Conservation (phyloP, 2,113 vertebrate genomes). For the Camelus dromedarius region DNA sequence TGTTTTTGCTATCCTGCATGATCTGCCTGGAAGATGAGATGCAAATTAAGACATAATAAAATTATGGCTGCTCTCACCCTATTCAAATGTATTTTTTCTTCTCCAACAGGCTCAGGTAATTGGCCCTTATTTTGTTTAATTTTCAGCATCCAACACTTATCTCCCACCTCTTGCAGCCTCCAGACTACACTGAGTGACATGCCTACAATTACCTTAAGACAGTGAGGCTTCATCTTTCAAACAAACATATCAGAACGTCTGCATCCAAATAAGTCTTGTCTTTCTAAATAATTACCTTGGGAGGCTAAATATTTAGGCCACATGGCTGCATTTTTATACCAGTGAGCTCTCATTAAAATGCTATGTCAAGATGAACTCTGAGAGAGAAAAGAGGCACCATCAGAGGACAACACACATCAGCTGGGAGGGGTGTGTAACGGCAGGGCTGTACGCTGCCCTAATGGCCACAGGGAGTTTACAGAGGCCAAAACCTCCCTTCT, state of each 20-base stretch:
- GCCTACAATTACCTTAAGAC: neutral
- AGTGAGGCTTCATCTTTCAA: neutral
- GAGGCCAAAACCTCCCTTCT: neutral
- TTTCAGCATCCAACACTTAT: neutral
- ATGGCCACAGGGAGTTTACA: neutral
- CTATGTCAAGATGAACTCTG: neutral
- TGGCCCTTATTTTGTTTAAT: constrained; percentile 12
- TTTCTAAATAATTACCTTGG: constrained; percentile 52
- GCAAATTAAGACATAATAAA: constrained; percentile 78
- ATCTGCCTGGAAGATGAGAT: constrained; percentile 68
- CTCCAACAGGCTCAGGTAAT: constrained; percentile 49
- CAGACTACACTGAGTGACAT: neutral
- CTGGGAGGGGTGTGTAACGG: neutral
- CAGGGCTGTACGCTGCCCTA: no score
- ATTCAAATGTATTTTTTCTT: constrained; percentile 67
- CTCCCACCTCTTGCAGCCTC: neutral
- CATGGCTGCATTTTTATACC: constrained; percentile 23
- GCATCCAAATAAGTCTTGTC: neutral
- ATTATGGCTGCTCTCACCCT: constrained; percentile 67
- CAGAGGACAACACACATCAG: neutral
- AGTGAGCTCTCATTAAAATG: constrained; percentile 33
- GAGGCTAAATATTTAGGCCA: constrained; percentile 1
- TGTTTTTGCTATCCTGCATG: constrained; percentile 61
- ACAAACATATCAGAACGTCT: constrained; percentile 33
- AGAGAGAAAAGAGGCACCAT: neutral